Base-by-base conservation (phyloP, 2,113 vertebrate species). In the Apeltes quadracus region DNA sequence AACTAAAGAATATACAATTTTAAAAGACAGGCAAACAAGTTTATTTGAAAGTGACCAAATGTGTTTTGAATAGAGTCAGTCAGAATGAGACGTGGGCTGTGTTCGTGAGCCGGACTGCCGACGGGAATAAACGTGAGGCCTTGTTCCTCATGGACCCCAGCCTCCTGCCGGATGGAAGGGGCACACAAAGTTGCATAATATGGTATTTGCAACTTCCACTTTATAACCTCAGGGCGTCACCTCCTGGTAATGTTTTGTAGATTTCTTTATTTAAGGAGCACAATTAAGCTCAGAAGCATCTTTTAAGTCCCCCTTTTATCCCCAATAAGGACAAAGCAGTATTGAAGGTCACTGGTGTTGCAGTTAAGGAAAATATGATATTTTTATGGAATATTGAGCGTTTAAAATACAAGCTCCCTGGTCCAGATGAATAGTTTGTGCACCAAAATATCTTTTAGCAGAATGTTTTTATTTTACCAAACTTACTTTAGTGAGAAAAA, bases 261-360 rank as follows among this genome's bases (percentile, higher is more conserved):
- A 36, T 39, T 10, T 56, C 14, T 69, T 58, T 58, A 56, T 59
- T 70, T 38, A 43, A 15, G 25, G 20, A 36, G 43, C 22, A 39
- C 29, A 27, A n/a, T 36, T 70, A 3, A 44, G 53, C 20, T 46
- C 14, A 50, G 29, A 25, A 4, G 10, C 32, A 48, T 20, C n/a
- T 39, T 22, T 44, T 16, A 22, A 2, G 13, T 51, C 46, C 46
- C 8, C 15, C 15, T n/a, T 20, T 48, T 9, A 9, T 20, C n/a
- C n/a, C 12, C 22, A 38, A 27, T 46, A 22, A 51, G 6, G 22
- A 70, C 14, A 39, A 1, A 13, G 44, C 34, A 0, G 13, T 16
- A 12, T 34, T 62, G 25, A 11, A 29, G 18, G n/a, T 70, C 1
- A 25, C 14, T 51, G 2, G 29, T 27, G 27, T 27, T 59, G 4